phyloP scores from a whole-genome alignment of 2,113 vertebrate genomes.

The Gymnogyps californianus region DNA sequence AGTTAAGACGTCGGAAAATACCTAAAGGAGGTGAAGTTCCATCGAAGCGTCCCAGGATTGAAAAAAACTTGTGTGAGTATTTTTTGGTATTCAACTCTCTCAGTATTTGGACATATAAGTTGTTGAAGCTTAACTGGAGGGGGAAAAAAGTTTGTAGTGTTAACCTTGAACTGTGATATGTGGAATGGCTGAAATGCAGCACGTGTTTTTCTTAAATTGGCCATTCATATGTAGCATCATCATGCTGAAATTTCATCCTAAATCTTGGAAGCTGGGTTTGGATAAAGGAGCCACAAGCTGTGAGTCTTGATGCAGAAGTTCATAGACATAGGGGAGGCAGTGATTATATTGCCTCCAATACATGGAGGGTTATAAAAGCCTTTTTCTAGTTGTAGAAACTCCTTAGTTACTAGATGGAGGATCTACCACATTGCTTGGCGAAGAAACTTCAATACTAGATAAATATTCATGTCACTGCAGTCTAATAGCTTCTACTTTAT shows the following conservation, averaged over 20 bases:
- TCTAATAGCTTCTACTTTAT: neutral
- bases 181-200: neutral
- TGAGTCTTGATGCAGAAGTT: neutral
- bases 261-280: neutral
- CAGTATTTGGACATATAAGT: neutral
- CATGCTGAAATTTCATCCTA: neutral
- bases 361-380: neutral
- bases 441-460: neutral
- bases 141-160: neutral
- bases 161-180: neutral
- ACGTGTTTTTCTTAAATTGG: neutral
- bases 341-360: neutral
- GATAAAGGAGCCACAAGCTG: neutral
- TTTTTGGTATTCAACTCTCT: neutral
- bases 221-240: neutral
- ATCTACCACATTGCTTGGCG: neutral
- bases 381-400: neutral
- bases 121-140: neutral
- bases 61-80: constrained; percentile 78
- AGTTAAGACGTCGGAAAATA: constrained; percentile 81
- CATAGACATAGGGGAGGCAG: neutral
- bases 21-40: constrained; percentile 78
- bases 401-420: neutral
- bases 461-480: neutral
- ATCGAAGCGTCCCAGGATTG: constrained; percentile 80